phyloP scores from a whole-genome alignment of 2,797 vertebrate genomes.

The Ficedula albicollis region DNA sequence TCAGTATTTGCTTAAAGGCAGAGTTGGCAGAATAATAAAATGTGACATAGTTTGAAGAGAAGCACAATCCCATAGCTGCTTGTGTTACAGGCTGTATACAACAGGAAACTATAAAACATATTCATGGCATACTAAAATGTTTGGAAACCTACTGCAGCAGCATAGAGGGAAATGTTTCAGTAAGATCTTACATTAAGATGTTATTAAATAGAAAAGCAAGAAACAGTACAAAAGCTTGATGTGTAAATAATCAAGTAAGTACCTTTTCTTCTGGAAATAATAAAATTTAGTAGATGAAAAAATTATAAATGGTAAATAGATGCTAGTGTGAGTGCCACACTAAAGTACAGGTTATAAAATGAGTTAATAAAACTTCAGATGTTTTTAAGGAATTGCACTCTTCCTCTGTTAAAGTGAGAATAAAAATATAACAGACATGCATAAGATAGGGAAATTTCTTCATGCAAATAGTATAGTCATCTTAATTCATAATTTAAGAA shows the following conservation, averaged over 20 bases:
- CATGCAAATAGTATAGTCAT: background rate
- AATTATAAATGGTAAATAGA: background rate
- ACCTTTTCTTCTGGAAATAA: background rate
- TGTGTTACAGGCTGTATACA: background rate
- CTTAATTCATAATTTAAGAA: conserved; percentile 48
- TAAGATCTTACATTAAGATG: background rate
- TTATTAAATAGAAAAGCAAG: background rate
- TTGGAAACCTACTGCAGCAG: background rate
- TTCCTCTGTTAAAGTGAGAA: background rate
- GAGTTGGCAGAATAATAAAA: conserved; percentile 15
- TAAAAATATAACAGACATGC: background rate
- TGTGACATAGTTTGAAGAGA: conserved; percentile 12
- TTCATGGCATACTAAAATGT: background rate
- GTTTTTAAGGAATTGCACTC: background rate
- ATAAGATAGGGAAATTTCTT: background rate
- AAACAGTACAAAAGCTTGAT: background rate
- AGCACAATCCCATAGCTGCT: background rate
- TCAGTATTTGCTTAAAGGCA: conserved; percentile 12
- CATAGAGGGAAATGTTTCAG: background rate
- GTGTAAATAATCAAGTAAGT: background rate
- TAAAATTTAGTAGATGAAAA: background rate
- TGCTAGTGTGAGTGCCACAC: background rate
- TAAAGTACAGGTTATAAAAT: background rate
- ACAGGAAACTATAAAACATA: background rate
- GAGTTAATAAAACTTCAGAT: background rate